Percentiles rank a stretch among this genome's conserved stretches.
Evolutionary conservation across 1,140 invertebrate genomes (phyloP).

Genomic region (Ceratina japonica): DNA sequence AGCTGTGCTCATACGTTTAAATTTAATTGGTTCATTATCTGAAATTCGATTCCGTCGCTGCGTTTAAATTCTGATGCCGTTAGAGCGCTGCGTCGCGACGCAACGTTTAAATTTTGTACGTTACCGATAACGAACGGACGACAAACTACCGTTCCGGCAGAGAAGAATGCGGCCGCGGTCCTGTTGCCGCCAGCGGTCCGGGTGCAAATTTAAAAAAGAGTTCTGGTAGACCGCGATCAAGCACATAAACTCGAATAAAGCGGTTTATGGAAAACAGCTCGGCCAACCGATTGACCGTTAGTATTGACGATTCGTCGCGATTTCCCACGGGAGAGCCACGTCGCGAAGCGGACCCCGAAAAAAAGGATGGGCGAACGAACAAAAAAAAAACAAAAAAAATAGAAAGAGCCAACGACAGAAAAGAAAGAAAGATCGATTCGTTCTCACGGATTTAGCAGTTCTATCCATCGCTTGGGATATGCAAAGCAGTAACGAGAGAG

Average conservation of each 20-base stretch:
- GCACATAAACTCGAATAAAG: constrained; percentile 53
- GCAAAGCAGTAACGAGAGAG: constrained; percentile 60
- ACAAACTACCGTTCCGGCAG: no score
- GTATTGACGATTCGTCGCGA: constrained; percentile 56
- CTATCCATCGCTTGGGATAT: constrained; percentile 65
- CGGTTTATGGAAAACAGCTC: constrained; percentile 45
- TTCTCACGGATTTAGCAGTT: constrained; percentile 62
- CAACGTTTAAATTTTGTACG: constrained; percentile 1
- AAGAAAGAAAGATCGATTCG: constrained; percentile 59
- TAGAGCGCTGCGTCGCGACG: neutral
- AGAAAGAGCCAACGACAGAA: neutral
- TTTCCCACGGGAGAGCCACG: constrained; percentile 59
- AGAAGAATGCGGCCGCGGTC: constrained; percentile 8
- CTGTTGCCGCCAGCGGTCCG: constrained; percentile 4
- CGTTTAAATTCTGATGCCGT: neutral
- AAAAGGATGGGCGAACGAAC: neutral
- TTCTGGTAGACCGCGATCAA: constrained; percentile 35
- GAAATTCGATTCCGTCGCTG: neutral
- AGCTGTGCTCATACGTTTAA: neutral
- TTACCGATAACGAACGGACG: no score
- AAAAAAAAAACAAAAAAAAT: no score
- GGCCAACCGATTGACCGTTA: constrained; percentile 37
- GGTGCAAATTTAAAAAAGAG: constrained; percentile 34
- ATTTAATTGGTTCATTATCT: neutral
- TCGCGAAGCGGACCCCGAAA: neutral